A percentile compares a stretch with the other conserved stretches of the same genome.
Evolutionary conservation across 2,113 vertebrate genomes (phyloP).

Genomic region (Eudyptes chrysolophus): DNA sequence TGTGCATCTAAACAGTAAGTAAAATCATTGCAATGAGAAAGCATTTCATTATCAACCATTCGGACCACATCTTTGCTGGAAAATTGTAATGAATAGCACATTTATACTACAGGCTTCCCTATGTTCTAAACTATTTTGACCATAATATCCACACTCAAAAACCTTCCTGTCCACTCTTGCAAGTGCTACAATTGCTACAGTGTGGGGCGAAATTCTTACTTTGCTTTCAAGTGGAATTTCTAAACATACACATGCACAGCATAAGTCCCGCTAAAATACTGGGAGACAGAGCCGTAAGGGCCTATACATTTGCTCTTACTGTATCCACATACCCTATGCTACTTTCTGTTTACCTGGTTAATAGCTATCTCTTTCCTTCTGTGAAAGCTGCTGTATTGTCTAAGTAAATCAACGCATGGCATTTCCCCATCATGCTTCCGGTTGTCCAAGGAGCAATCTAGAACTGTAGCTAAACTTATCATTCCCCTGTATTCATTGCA

Average conservation of each 20-base stretch:
- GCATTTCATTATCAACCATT: slow-evolving; percentile 27
- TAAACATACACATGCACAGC: background rate
- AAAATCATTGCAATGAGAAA: background rate
- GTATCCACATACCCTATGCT: background rate
- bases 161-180: background rate
- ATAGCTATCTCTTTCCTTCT: background rate
- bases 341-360: background rate
- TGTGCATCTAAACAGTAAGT: background rate
- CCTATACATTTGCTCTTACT: background rate
- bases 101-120: background rate
- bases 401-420: background rate
- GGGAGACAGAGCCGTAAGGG: background rate
- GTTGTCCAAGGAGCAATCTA: background rate
- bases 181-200: background rate
- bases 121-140: background rate
- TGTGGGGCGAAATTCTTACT: background rate
- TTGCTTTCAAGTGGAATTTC: background rate
- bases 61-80: background rate
- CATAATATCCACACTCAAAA: background rate
- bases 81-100: background rate
- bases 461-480: background rate
- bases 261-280: background rate
- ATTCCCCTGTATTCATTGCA: background rate
- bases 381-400: background rate
- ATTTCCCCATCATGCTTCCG: background rate